phyloP scores from a whole-genome alignment of 2,797 vertebrate species.

The Eptatretus atami region DNA sequence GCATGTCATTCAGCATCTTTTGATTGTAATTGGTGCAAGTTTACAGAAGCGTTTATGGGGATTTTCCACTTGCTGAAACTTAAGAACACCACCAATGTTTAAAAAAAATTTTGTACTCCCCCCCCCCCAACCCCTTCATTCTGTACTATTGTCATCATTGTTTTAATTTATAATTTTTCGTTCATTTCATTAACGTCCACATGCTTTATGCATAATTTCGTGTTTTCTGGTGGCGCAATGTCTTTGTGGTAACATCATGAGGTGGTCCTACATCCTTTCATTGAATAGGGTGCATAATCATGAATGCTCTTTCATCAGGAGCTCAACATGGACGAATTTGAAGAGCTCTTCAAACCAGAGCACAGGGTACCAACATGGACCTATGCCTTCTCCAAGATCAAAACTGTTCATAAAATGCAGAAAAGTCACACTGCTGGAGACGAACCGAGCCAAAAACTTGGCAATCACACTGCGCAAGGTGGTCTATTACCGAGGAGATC shows the following conservation, averaged over 20 bases:
- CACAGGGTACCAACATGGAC: conserved; percentile 55
- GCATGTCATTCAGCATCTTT: too few species aligned
- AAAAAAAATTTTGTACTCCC: too few species aligned
- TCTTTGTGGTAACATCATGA: background rate
- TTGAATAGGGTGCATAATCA: background rate
- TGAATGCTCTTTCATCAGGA: conserved; percentile 20
- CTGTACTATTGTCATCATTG: too few species aligned
- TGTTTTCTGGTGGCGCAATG: too few species aligned
- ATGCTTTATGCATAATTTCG: too few species aligned
- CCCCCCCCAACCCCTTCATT: too few species aligned
- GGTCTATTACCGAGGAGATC: conserved; percentile 57
- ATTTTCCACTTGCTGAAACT: too few species aligned
- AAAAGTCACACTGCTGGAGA: conserved; percentile 58
- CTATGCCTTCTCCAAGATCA: conserved; percentile 39
- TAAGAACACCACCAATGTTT: too few species aligned
- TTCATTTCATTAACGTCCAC: too few species aligned
- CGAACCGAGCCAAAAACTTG: conserved; percentile 82
- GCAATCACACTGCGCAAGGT: conserved; percentile 71
- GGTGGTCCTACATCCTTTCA: background rate
- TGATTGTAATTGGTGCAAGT: too few species aligned
- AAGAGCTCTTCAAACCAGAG: conserved; percentile 90
- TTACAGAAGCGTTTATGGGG: too few species aligned
- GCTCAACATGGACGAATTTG: conserved; percentile 60
- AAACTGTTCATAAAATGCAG: conserved; percentile 30
- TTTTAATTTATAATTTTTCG: too few species aligned